phyloP scores from a whole-genome alignment of 2,113 vertebrate species.

The Pituophis catenifer region DNA sequence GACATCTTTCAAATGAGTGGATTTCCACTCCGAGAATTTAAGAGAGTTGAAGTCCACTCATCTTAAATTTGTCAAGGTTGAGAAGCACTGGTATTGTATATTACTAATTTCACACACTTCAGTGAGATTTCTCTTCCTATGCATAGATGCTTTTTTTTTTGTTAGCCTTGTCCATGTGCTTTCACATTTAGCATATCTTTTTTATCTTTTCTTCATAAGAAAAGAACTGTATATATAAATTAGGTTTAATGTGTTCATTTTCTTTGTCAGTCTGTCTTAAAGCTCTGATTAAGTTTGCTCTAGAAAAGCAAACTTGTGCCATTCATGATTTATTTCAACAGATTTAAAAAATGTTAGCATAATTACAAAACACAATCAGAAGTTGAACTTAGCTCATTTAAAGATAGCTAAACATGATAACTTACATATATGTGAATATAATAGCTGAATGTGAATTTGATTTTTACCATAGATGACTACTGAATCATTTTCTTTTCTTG shows the following conservation, averaged over 20 bases:
- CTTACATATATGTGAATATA: constrained; percentile 22
- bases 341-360: constrained; percentile 33
- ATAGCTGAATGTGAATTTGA: constrained; percentile 24
- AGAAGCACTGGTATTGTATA: not conserved
- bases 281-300: not conserved
- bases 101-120: constrained; percentile 40
- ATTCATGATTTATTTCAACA: not conserved
- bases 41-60: not conserved
- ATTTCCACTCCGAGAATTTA: not conserved
- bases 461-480: constrained; percentile 34
- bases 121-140: not conserved
- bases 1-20: not conserved
- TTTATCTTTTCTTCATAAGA: constrained; percentile 36
- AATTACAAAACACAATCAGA: constrained; percentile 42
- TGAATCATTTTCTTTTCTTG: constrained; percentile 51
- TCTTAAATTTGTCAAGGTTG: not conserved
- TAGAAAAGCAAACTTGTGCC: not conserved
- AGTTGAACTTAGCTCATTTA: not conserved
- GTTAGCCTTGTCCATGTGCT: constrained; percentile 30
- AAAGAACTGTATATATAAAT: constrained; percentile 18
- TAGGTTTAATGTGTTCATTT: constrained; percentile 30
- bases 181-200: constrained; percentile 35
- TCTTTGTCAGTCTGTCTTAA: constrained; percentile 27
- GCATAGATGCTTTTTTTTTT: constrained; percentile 17
- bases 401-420: constrained; percentile 21